Evolutionary conservation across 2,797 vertebrate species (phyloP), one percentile per base, ranked within the genome.

Genomic region (Sphenodon punctatus): DNA sequence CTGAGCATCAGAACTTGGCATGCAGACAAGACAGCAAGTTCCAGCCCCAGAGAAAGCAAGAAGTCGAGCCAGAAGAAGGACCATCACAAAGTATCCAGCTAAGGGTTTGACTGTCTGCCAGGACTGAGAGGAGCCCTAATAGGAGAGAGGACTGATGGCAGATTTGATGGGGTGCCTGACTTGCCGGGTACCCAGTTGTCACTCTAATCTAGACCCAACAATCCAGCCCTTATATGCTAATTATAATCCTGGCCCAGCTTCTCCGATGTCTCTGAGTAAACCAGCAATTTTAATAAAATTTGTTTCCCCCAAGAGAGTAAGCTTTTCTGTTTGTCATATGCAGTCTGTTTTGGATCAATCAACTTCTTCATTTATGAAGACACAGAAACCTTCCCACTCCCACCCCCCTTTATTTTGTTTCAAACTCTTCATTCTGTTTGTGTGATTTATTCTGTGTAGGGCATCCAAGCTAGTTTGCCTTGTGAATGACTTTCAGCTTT

Each of bases 251-350:
- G 15, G n/a, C 15, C 16, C 16, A 10, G 53, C 27, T 53, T 53
- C 30, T 53, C 51, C 89, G 7, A 14, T 82, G 65, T 22, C 12
- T 77, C 27, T 78, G 27, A 63, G 13, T 81, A 0, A 0, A 48
- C 25, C 27, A 70, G 46, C 70, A 8, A 41, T 81, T 85, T 85
- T 72, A 79, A 75, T 1, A 1, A 79, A 39, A 60, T 42, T 79
- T 77, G 7, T 77, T 91, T 75, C 65, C 75, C 84, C 67, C 36
- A 73, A 77, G 42, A 27, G 74, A 77, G 46, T 73, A 88, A 88
- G 86, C 73, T 77, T 85, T 82, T 63, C 2, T 41, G 71, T 84
- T 87, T 81, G 78, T 70, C 84, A 85, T 88, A 81, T 16, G 69
- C 17, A 81, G 4, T 79, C 86, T 84, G 53, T 79, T 85, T 49